Conservation (phyloP, 2,113 vertebrate genomes). For the Brachypodius melanocephalos region DNA sequence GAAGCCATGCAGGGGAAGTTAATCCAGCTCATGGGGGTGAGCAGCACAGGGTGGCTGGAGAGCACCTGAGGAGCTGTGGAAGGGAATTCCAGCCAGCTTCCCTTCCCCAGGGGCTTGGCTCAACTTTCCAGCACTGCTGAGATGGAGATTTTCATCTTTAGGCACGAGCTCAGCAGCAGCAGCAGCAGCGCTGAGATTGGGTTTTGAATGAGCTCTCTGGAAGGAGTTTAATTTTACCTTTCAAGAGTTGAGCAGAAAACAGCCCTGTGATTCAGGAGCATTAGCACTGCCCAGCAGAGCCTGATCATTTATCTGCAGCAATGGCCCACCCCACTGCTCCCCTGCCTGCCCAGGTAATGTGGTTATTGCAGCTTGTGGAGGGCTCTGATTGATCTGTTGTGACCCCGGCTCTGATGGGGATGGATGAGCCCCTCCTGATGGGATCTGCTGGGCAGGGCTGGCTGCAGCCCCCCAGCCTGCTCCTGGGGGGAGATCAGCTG, state of each 20-base stretch:
- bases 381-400: background rate
- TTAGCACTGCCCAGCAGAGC: background rate
- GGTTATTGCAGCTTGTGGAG: background rate
- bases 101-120: fast-evolving
- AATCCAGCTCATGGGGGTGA: background rate
- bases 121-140: background rate
- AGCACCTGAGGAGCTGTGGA: background rate
- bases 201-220: background rate
- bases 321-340: background rate
- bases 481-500: fast-evolving
- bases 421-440: background rate
- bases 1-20: background rate
- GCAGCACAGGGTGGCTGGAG: background rate
- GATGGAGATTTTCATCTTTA: background rate
- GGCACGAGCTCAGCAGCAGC: background rate
- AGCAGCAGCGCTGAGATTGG: background rate
- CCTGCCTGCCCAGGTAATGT: background rate
- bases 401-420: background rate
- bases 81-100: background rate
- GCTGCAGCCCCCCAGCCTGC: background rate
- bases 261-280: background rate
- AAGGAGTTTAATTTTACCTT: background rate
- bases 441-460: background rate
- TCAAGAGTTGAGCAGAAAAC: background rate
- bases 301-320: background rate